Evolutionary conservation across 2,113 vertebrate species (phyloP).

Genomic region (Mastomys coucha): DNA sequence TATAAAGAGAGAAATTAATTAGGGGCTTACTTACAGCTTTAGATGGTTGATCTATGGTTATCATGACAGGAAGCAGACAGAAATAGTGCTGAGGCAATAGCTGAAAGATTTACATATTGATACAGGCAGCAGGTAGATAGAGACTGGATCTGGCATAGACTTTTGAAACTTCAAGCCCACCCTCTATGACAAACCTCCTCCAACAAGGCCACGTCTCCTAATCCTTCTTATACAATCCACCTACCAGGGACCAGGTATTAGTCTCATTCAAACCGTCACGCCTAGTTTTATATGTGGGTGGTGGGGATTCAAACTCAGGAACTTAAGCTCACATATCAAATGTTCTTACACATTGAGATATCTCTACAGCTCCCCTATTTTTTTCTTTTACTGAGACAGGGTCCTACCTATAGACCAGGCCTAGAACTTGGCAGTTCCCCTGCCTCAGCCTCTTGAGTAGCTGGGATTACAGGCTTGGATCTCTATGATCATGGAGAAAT

Average conservation of each 20-base stretch:
- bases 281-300: background rate
- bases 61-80: background rate
- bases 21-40: background rate
- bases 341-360: background rate
- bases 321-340: background rate
- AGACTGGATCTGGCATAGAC: background rate
- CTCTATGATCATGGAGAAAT: background rate
- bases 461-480: background rate
- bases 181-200: background rate
- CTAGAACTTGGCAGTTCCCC: background rate
- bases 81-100: background rate
- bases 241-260: background rate
- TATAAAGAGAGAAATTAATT: background rate
- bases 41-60: background rate
- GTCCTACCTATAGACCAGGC: background rate
- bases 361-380: background rate
- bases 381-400: background rate
- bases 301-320: background rate
- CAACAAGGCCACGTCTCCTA: background rate
- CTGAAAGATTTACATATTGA: background rate
- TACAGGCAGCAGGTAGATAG: background rate
- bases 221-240: background rate
- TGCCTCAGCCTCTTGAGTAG: background rate
- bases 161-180: background rate
- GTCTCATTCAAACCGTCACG: background rate